Base-by-base conservation (phyloP, 2,113 vertebrate genomes). In the Strigops habroptila region DNA sequence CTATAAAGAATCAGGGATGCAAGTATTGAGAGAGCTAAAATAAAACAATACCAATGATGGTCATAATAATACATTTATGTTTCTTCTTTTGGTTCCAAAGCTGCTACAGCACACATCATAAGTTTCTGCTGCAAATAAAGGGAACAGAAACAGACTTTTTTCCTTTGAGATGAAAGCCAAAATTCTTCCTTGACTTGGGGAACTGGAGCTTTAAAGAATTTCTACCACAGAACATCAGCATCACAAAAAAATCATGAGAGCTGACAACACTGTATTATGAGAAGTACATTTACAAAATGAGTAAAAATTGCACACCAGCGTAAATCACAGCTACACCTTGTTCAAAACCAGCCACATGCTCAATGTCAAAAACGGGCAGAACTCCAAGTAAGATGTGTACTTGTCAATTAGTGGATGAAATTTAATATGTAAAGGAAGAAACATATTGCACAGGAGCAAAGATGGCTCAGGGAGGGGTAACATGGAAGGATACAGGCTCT, bases 361-460 rank as follows among this genome's bases (percentile, higher is more conserved):
- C 86, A 53, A 12, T 68, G 73, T 86, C 73, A 92, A 87, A 68
- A 65, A 67, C 18, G 78, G 82, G 71, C 85, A 94, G 63, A 82
- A 79, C 51, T 88, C 69, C 91, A 74, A 89, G 73, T 10, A 28
- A 94, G 93, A 76, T 33, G 43, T 19, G 31, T 86, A 65, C 81
- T 91, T 64, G 57, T 88, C 86, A 95, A 92, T 87, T 93, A 91
- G 41, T 6, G 35, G 88, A 80, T 78, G 65, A 91, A 93, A 83
- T 39, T 17, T 52, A 64, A 73, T 51, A 43, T 46, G 65, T 80
- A 83, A 73, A 53, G n/a, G 75, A 84, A 89, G 63, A 91, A 93
- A 59, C 88, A 49, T 44, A 70, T 13, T 48, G 87, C 63, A 18
- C 12, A 28, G 12, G 28, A 27, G 4, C 23, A 23, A 31, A 82